A percentile compares a stretch with the other conserved stretches of the same genome.
phyloP scores from a whole-genome alignment of 2,888 invertebrate species.

The Teinopalpus imperialis region DNA sequence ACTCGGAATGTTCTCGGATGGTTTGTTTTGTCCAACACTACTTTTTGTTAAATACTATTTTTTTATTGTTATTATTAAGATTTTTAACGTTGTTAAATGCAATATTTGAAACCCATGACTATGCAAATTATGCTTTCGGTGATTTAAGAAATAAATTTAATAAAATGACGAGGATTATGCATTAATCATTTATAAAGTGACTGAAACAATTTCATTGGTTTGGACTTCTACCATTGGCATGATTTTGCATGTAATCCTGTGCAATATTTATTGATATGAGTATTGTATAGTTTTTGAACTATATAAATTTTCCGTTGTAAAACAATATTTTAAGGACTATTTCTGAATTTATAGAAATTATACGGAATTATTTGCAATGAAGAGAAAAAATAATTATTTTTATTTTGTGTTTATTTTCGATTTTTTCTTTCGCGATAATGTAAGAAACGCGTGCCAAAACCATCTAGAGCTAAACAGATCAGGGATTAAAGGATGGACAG shows the following conservation, averaged over 20 bases:
- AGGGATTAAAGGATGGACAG: slow-evolving; percentile 39
- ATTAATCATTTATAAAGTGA: slow-evolving; percentile 15
- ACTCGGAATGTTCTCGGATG: slow-evolving; percentile 73
- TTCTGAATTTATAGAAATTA: slow-evolving; percentile 49
- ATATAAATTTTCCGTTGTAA: slow-evolving; percentile 57
- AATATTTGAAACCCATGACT: slow-evolving; percentile 55
- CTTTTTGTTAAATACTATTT: slow-evolving; percentile 71
- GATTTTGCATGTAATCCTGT: slow-evolving; percentile 72
- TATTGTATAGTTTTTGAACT: slow-evolving; percentile 54
- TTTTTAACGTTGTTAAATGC: slow-evolving; percentile 77
- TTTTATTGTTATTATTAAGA: slow-evolving; percentile 79
- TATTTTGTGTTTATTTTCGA: slow-evolving; percentile 38
- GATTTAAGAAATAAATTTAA: slow-evolving; percentile 28
- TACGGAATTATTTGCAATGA: slow-evolving; percentile 31
- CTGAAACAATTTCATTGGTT: slow-evolving; percentile 13
- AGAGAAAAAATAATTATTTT: slow-evolving; percentile 47
- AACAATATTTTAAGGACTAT: slow-evolving; percentile 55
- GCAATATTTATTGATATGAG: slow-evolving; percentile 68
- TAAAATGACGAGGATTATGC: slow-evolving; percentile 18
- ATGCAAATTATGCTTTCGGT: slow-evolving; percentile 43
- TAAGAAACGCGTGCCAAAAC: slow-evolving; percentile 60
- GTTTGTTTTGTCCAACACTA: slow-evolving; percentile 67
- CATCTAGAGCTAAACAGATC: slow-evolving; percentile 56
- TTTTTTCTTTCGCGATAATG: slow-evolving; percentile 34
- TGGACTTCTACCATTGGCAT: slow-evolving; percentile 43